Evolutionary conservation across 2,113 vertebrate species (phyloP).

Genomic region (Cavia aperea): DNA sequence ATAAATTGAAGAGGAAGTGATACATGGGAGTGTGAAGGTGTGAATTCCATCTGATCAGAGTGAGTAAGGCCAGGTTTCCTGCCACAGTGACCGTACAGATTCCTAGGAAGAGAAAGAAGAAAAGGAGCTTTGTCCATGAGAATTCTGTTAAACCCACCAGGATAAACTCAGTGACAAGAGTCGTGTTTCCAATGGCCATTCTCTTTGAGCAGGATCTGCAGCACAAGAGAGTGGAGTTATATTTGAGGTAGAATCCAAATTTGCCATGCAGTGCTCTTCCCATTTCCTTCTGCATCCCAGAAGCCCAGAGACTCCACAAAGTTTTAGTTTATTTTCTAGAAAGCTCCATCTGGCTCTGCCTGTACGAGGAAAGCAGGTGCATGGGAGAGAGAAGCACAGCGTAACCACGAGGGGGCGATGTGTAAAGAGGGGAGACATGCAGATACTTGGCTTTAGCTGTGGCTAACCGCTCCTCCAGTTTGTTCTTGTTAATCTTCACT

Average conservation of each 20-base stretch:
- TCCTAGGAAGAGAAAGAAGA: slow-evolving; percentile 40
- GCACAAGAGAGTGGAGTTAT: neutral
- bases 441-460: neutral
- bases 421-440: neutral
- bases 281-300: neutral
- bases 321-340: neutral
- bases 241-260: neutral
- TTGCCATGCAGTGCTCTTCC: neutral
- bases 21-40: slow-evolving; percentile 63
- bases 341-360: neutral
- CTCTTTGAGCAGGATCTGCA: slow-evolving; percentile 8
- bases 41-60: slow-evolving; percentile 20
- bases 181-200: slow-evolving; percentile 21
- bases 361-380: neutral
- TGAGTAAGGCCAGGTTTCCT: slow-evolving; percentile 27
- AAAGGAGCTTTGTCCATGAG: neutral
- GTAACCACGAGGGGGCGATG: neutral
- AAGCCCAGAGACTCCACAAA: neutral
- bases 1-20: slow-evolving; percentile 60
- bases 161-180: slow-evolving; percentile 28
- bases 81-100: neutral
- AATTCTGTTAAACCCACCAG: slow-evolving; percentile 30
- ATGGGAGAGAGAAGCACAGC: neutral
- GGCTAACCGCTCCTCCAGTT: neutral
- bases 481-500: neutral